Conservation (phyloP, 2,888 invertebrate species). For the Trichacis sp. region DNA sequence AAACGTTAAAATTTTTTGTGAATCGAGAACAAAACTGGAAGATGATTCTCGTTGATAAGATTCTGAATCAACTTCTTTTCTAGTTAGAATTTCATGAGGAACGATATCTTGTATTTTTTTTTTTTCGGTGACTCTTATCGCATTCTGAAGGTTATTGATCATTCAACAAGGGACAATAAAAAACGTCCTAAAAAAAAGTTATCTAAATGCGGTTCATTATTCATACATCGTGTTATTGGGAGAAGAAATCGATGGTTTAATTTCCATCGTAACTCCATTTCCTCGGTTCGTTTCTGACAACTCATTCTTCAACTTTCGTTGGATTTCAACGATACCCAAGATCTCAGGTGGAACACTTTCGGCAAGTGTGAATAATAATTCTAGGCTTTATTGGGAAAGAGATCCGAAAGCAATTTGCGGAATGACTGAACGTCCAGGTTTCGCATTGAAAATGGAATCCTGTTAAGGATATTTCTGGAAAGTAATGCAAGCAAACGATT, state of each 20-base stretch:
- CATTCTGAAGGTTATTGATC: background rate
- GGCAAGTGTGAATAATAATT: conserved; percentile 4
- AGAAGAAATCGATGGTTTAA: background rate
- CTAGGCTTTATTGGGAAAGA: background rate
- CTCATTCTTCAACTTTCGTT: background rate
- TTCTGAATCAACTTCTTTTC: no score
- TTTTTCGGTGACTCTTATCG: background rate
- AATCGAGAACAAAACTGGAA: no score
- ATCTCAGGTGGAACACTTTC: background rate
- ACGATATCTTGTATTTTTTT: background rate
- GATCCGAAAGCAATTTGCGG: conserved; percentile 6
- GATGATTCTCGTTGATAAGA: no score
- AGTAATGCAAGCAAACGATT: background rate
- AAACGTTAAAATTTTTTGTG: no score
- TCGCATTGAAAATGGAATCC: conserved; percentile 10
- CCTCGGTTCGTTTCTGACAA: no score
- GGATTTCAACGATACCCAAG: background rate
- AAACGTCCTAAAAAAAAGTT: background rate
- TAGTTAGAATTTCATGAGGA: no score
- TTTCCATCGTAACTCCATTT: background rate
- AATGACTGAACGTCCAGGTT: conserved; percentile 7
- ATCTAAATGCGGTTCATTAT: background rate
- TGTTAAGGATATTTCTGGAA: conserved; percentile 7
- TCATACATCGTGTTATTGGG: no score
- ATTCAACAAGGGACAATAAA: background rate